Percentiles rank a stretch among this genome's conserved stretches.
Conservation (phyloP, 2,113 vertebrate genomes). For the Nycticryphes semicollaris region DNA sequence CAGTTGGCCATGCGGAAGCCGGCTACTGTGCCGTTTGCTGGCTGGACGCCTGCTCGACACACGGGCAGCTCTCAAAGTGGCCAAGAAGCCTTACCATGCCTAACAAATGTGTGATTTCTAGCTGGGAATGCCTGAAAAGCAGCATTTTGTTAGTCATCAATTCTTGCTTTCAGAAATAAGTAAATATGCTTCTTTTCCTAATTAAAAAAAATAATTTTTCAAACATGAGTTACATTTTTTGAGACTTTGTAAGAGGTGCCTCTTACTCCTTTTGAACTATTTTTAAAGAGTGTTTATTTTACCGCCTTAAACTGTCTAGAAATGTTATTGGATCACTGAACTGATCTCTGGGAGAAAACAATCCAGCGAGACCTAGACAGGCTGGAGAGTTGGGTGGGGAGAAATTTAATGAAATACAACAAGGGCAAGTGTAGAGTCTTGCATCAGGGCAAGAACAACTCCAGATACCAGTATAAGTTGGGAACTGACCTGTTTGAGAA, state of each 20-base stretch:
- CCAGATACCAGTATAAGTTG: too few relatives aligned
- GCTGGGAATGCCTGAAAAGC: background rate
- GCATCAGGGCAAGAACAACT: too few relatives aligned
- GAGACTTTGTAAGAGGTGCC: background rate
- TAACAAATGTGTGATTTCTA: background rate
- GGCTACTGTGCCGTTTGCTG: background rate
- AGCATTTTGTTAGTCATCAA: rapidly evolving
- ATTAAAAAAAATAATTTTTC: background rate
- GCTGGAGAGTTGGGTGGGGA: too few relatives aligned
- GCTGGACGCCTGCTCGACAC: background rate
- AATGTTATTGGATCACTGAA: background rate
- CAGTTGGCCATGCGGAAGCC: background rate
- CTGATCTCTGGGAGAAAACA: background rate
- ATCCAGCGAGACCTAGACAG: too few relatives aligned
- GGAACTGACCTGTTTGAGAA: too few relatives aligned
- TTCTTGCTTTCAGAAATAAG: background rate
- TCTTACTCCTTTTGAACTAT: background rate
- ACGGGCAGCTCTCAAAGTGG: background rate
- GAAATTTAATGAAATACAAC: too few relatives aligned
- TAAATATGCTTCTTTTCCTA: background rate
- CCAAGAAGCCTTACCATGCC: background rate
- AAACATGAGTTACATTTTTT: rapidly evolving
- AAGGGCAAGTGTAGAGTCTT: too few relatives aligned
- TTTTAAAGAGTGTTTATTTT: background rate
- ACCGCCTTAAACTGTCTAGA: background rate